Evolutionary conservation across 2,113 vertebrate genomes (phyloP), one percentile per base, ranked within the genome.

Genomic region (Dissostichus mawsoni): DNA sequence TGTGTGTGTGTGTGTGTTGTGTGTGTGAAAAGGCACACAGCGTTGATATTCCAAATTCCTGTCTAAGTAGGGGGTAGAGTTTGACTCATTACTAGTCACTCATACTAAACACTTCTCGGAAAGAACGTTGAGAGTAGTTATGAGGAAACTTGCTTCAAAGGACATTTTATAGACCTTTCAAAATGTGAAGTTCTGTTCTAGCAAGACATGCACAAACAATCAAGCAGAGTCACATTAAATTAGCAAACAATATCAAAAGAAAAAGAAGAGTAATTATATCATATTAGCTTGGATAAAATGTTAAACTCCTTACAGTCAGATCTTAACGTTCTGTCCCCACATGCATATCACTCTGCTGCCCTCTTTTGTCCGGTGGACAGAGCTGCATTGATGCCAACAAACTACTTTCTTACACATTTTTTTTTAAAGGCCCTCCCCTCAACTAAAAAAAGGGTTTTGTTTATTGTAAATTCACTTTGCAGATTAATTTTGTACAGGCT

Each of bases 261-360:
- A 3, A 33, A 20, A 20, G 29, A 41, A 41, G 36, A 41, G 6
- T 41, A n/a, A 33, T 17, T 29, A 14, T 9, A 17, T n/a, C 7
- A 9, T 29, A 13, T 4, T 9, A 13, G 36, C 8, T 69, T 0
- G 8, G 8, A 18, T 57, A 52, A 70, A 58, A 3, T 5, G 36
- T 41, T 41, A 41, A 41, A 41, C 36, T 41, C 36, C 6, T 41
- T 2, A 14, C 47, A n/a, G 56, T 20, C 14, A 33, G 5, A 48
- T 7, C 68, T 61, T 45, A 23, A 0, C 10, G 13, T 3, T 13
- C 29, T 14, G 7, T 33, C 6, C 51, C 13, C 17, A 50, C 5
- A 1, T 72, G 23, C 12, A 18, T 52, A 16, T 12, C 72, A 11
- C 76, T 86, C 75, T 91, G 78, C 81, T 88, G 86, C 86, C 86